These are phyloP conservation scores for Onchidella celtica DNA, from an alignment of 2,888 invertebrate species.

Conservation along the genomic window DNA sequence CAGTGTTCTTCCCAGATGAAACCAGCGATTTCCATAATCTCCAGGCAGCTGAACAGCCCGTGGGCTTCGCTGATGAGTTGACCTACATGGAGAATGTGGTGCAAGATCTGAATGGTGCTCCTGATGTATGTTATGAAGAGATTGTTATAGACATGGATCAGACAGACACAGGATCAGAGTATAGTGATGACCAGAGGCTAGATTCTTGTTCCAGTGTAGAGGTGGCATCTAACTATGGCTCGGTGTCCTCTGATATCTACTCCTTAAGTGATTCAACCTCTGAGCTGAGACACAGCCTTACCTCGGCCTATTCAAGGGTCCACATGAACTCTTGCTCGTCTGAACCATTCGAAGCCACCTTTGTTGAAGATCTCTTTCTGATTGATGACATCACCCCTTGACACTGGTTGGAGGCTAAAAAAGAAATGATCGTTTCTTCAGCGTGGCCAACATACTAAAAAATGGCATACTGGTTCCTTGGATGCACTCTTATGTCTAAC, in stretches of 20 bases:
- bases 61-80: neutral
- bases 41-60: neutral
- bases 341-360: neutral
- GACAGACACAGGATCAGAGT: neutral
- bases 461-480: too few relatives aligned
- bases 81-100: neutral
- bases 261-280: neutral
- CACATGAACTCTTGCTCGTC: neutral
- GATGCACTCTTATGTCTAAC: too few relatives aligned
- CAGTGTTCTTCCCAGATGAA: constrained; percentile 35
- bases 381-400: neutral
- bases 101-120: neutral
- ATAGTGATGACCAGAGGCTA: constrained; percentile 16
- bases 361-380: constrained; percentile 4
- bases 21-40: neutral
- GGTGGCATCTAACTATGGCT: constrained; percentile 6
- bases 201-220: constrained; percentile 47
- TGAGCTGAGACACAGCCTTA: neutral
- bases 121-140: constrained; percentile 34
- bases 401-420: too few relatives aligned
- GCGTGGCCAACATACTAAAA: too few relatives aligned
- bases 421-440: too few relatives aligned
- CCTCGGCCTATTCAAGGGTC: constrained; percentile 20
- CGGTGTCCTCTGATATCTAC: constrained; percentile 6
- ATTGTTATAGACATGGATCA: neutral